These are phyloP conservation scores for Psilopogon haemacephalus DNA, from an alignment of 2,113 vertebrate species.

Conservation along the genomic window DNA sequence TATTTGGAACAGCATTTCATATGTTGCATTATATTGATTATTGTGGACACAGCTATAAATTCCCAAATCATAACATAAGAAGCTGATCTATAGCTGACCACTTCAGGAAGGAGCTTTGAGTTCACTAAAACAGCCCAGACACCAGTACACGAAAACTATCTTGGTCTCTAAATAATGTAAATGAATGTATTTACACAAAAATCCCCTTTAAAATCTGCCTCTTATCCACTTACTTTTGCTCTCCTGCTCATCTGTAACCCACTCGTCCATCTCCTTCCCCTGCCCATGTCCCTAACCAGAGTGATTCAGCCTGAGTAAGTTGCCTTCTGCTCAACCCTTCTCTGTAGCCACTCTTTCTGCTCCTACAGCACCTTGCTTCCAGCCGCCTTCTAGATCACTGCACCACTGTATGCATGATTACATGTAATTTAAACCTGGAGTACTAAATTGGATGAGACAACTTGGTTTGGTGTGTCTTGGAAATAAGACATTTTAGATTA, in stretches of 20 bases:
- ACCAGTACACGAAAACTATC: neutral
- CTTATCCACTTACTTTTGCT: neutral
- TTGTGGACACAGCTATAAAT: neutral
- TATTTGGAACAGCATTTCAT: neutral
- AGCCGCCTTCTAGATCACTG: neutral
- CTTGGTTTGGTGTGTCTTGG: neutral
- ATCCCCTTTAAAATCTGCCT: neutral
- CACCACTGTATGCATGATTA: accelerated
- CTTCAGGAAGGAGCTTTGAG: neutral
- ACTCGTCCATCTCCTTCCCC: neutral
- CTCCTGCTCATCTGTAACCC: neutral
- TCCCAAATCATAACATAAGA: neutral
- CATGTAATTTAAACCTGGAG: neutral
- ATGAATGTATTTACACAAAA: neutral
- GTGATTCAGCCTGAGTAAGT: neutral
- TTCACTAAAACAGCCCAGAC: neutral
- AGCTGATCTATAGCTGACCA: neutral
- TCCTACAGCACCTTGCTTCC: accelerated
- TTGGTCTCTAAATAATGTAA: neutral
- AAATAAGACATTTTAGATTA: neutral
- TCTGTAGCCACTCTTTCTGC: neutral
- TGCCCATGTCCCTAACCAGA: neutral
- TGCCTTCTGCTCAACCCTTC: neutral
- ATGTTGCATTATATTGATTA: neutral
- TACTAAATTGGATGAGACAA: neutral